A percentile compares a stretch with the other conserved stretches of the same genome.
Conservation (phyloP, 2,113 vertebrate species). For the Bufo gargarizans region DNA sequence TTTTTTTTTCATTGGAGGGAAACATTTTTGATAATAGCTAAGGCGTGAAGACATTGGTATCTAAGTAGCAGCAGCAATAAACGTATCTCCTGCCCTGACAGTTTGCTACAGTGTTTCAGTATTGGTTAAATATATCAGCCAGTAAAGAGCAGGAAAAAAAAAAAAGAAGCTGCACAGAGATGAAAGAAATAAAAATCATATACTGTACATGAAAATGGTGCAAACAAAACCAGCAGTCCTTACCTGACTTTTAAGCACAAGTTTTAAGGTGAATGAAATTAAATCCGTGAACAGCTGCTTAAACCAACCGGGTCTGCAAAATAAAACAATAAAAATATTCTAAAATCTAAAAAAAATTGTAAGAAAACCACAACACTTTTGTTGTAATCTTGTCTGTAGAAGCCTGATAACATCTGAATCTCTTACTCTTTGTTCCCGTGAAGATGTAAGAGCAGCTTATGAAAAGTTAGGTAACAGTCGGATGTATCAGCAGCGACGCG, state of each 20-base stretch:
- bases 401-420: not conserved
- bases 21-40: too few relatives aligned
- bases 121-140: not conserved
- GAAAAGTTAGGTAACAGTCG: slow-evolving; percentile 79
- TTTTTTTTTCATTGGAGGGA: too few relatives aligned
- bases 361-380: not conserved
- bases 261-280: slow-evolving; percentile 85
- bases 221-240: slow-evolving; percentile 50
- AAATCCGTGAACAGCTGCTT: slow-evolving; percentile 85
- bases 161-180: not conserved
- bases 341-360: not conserved
- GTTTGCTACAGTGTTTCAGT: too few relatives aligned
- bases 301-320: slow-evolving; percentile 81
- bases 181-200: not conserved
- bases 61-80: too few relatives aligned
- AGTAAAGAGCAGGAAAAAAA: not conserved
- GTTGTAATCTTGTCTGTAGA: not conserved
- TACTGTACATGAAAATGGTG: not conserved
- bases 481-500: slow-evolving; percentile 76
- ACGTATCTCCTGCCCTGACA: too few relatives aligned
- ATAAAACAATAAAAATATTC: not conserved
- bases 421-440: slow-evolving; percentile 84
- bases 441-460: slow-evolving; percentile 78
- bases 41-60: too few relatives aligned
- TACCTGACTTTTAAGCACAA: slow-evolving; percentile 85